Evolutionary conservation across 2,797 vertebrate genomes (phyloP).

Genomic region (Rhinichthys osculus): DNA sequence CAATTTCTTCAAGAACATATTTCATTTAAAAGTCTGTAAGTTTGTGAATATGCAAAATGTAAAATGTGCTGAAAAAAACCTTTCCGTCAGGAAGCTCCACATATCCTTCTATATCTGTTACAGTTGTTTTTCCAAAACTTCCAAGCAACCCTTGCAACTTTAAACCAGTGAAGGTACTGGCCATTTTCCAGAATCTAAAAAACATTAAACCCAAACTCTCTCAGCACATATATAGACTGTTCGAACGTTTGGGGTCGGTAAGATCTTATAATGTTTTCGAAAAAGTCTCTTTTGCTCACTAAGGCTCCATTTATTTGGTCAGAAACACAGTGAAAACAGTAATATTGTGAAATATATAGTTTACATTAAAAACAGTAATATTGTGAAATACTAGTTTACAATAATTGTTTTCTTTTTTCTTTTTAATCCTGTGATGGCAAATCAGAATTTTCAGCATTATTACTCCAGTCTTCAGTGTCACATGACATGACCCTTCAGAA

Average conservation of each 20-base stretch:
- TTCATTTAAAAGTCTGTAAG: background rate
- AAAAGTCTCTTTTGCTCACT: background rate
- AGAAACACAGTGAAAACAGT: background rate
- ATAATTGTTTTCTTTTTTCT: background rate
- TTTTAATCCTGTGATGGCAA: background rate
- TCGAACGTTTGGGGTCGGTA: background rate
- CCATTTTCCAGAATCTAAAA: slow-evolving; percentile 93
- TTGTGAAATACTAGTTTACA: background rate
- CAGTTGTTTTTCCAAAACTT: slow-evolving; percentile 88
- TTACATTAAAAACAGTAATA: background rate
- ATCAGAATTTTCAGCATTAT: background rate
- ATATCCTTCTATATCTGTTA: slow-evolving; percentile 87
- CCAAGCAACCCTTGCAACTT: slow-evolving; percentile 90
- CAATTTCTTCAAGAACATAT: background rate
- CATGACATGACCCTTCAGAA: slow-evolving; percentile 2
- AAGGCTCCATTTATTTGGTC: background rate
- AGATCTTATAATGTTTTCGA: background rate
- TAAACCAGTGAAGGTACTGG: slow-evolving; percentile 87
- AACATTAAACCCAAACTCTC: background rate
- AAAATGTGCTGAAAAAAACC: slow-evolving; percentile 68
- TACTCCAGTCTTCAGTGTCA: background rate
- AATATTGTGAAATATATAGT: background rate
- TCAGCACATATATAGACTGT: background rate
- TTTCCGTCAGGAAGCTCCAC: slow-evolving; percentile 92
- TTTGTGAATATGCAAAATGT: background rate